phyloP scores from a whole-genome alignment of 35 echinoderm and acorn worm species.

The Eucidaris tribuloides region DNA sequence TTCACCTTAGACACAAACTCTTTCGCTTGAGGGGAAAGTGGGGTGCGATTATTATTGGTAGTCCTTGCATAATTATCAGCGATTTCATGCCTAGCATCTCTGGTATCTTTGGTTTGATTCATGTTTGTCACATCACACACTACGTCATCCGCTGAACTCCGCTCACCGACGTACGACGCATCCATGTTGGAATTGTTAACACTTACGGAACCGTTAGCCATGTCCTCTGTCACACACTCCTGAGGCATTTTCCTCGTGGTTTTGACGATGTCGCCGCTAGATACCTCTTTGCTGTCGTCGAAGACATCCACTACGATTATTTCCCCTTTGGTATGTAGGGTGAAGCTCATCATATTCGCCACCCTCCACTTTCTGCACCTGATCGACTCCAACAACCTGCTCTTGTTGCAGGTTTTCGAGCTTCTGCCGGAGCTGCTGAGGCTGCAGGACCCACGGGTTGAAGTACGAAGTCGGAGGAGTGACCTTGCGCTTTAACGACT shows the following conservation, averaged over 20 bases:
- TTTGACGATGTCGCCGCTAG: not conserved
- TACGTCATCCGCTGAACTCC: too few species aligned
- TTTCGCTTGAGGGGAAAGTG: constrained; percentile 3
- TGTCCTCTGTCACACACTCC: not conserved
- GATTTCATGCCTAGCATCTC: too few species aligned
- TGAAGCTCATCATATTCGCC: not conserved
- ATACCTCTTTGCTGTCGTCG: constrained; percentile 20
- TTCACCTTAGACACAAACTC: not conserved
- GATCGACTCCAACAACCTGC: not conserved
- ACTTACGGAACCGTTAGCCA: not conserved
- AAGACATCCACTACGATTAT: constrained; percentile 17
- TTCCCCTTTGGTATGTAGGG: too few species aligned
- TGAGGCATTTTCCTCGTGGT: constrained; percentile 7
- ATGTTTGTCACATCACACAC: too few species aligned
- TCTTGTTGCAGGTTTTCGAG: constrained; percentile 8
- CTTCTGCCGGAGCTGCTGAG: constrained; percentile 3
- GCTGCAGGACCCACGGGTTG: constrained; percentile 27
- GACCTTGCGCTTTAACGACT: not conserved
- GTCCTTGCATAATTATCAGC: constrained; percentile 3
- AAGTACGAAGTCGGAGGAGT: constrained; percentile 15
- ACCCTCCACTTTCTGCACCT: not conserved
- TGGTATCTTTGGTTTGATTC: too few species aligned
- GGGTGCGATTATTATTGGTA: constrained; percentile 18
- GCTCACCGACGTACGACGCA: too few species aligned
- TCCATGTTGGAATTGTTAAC: constrained; percentile 2